phyloP scores from a whole-genome alignment of 1,140 invertebrate species.

The Apis florea region DNA sequence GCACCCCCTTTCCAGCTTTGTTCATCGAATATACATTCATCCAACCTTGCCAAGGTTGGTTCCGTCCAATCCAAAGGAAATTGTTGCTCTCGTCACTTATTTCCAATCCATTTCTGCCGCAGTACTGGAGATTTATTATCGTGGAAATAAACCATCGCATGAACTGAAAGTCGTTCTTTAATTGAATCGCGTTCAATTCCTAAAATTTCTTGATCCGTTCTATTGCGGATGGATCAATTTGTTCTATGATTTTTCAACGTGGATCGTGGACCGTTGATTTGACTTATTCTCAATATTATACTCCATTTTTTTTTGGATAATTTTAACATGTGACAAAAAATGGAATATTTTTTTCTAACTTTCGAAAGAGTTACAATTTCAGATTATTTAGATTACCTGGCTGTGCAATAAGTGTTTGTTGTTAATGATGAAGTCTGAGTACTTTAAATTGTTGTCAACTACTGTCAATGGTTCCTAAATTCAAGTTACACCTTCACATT shows the following conservation, averaged over 20 bases:
- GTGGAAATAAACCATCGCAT: constrained; percentile 65
- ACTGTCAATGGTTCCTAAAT: constrained; percentile 40
- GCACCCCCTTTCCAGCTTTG: constrained; percentile 60
- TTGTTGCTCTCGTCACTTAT: constrained; percentile 53
- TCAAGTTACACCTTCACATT: background rate
- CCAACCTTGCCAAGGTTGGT: constrained; percentile 66
- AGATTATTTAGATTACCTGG: constrained; percentile 48
- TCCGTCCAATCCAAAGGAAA: constrained; percentile 59
- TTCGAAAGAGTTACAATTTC: background rate
- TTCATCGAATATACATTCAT: constrained; percentile 67
- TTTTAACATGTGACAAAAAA: background rate
- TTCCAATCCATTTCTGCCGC: constrained; percentile 62
- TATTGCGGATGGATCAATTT: background rate
- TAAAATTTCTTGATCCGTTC: background rate
- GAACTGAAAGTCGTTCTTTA: constrained; percentile 59
- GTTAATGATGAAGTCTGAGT: constrained; percentile 57
- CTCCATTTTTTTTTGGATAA: background rate
- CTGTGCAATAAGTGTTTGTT: constrained; percentile 64
- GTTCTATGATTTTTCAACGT: background rate
- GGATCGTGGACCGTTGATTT: background rate
- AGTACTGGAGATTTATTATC: constrained; percentile 62
- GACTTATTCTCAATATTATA: background rate
- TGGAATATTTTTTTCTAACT: background rate
- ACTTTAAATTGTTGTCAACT: constrained; percentile 7
- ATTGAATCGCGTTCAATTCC: constrained; percentile 1